Conservation (phyloP, 2,113 vertebrate species). For the Tragelaphus buxtoni region DNA sequence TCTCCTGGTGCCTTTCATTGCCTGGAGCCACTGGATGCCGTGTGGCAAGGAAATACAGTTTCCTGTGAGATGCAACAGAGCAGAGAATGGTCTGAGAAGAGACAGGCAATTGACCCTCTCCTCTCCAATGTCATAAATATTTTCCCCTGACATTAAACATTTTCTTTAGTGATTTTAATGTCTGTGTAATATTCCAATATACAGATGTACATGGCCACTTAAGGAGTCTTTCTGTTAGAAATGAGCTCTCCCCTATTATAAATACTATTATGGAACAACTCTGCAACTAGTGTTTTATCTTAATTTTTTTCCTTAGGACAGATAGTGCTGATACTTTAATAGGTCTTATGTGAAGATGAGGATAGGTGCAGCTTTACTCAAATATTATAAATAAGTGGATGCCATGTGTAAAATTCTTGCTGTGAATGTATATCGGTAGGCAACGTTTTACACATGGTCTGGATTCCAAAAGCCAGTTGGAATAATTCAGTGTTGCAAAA, state of each 20-base stretch:
- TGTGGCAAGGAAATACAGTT: not conserved
- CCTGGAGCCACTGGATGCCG: not conserved
- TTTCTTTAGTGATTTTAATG: not conserved
- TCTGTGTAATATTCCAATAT: not conserved
- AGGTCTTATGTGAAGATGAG: not conserved
- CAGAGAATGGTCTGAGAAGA: not conserved
- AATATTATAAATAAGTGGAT: not conserved
- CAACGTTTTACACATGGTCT: not conserved
- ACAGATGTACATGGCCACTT: not conserved
- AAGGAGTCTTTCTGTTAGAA: not conserved
- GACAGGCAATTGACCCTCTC: not conserved
- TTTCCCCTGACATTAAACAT: not conserved
- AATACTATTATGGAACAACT: not conserved
- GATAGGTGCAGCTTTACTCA: not conserved
- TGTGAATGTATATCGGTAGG: not conserved
- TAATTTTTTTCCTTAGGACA: not conserved
- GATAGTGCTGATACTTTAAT: not conserved
- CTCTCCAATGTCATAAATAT: not conserved
- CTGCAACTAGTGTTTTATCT: not conserved
- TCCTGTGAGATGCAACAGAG: not conserved
- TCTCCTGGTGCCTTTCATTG: not conserved
- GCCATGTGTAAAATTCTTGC: not conserved
- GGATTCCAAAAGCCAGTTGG: not conserved
- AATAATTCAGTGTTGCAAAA: conserved; percentile 16
- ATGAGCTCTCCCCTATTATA: not conserved